Base-by-base conservation (phyloP, 2,113 vertebrate genomes). In the Bubo blakistoni region DNA sequence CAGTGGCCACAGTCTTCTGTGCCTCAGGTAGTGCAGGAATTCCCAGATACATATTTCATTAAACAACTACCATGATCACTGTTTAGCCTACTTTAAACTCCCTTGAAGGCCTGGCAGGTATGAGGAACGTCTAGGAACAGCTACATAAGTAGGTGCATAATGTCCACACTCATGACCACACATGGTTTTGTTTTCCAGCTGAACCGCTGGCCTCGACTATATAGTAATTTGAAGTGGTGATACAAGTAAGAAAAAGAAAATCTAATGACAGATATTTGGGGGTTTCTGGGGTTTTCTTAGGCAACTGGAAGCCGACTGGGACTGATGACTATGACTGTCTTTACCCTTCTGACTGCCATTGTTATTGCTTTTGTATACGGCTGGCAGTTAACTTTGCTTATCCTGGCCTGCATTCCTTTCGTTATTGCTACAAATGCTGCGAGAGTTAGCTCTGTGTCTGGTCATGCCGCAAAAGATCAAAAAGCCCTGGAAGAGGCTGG, bases 331-430 rank as follows among this genome's bases (percentile, higher is more conserved):
- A 87, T 97, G 82, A 89, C 97, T 32, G 40, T 93, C 42, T 95
- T 94, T 74, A 98, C 95, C 69, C 95, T 98, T 40, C 46, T 88
- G 59, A 94, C 59, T 20, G 95, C 97, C 82, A 59, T 98, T 88
- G 46, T 97, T 66, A 94, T 98, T 94, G 96, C 97, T 91, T 99
- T 98, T 94, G 94, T 97, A 57, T 96, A 96, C 42, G 86, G 92
- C 90, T 99, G 98, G 98, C 98, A 98, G 86, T 90, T 98, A 81
- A 96, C 96, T 74, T 96, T 98, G 93, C 95, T 98, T 86, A 97
- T 98, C 88, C 96, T 98, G 94, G 97, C 97, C 76, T 97, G 96
- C 59, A 32, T 98, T 92, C 98, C 92, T 90, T 98, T 98, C 47
- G 69, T 98, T 96, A 92, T 97, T 83, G 97, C 92, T 96, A 88